Conservation (phyloP, 2,888 invertebrate genomes). For the Eilema caniola region DNA sequence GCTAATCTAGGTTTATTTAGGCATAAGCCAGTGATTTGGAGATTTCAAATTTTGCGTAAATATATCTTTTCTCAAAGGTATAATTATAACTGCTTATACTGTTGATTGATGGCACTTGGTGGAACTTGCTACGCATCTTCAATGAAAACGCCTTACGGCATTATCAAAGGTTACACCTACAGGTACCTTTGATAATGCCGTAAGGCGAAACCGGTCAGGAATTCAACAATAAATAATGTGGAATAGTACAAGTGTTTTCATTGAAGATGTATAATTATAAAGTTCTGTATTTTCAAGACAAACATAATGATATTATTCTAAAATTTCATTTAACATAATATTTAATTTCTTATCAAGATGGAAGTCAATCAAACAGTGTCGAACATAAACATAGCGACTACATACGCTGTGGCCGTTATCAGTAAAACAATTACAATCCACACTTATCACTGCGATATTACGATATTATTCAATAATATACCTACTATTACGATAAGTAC, state of each 20-base stretch:
- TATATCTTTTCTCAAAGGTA: neutral
- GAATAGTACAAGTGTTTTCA: too few species aligned
- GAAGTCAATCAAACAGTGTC: conserved; percentile 14
- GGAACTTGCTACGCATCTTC: too few species aligned
- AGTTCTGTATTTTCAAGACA: neutral
- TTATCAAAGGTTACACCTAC: too few species aligned
- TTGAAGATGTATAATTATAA: too few species aligned
- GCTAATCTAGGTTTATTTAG: too few species aligned
- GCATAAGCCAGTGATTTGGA: too few species aligned
- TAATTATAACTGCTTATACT: neutral
- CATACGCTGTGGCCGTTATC: neutral
- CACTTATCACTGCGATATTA: neutral
- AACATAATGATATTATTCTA: neutral
- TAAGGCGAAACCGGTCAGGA: too few species aligned
- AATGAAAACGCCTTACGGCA: too few species aligned
- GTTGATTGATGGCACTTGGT: too few species aligned
- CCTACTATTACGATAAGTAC: neutral
- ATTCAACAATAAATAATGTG: too few species aligned
- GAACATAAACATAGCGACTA: conserved; percentile 5
- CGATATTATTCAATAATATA: neutral
- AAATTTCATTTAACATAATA: neutral
- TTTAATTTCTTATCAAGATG: conserved; percentile 14
- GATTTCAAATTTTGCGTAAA: too few species aligned
- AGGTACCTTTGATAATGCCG: too few species aligned
- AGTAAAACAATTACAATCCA: neutral